Base-by-base conservation (phyloP, 2,888 invertebrate genomes). In the Metallyticus violacea region DNA sequence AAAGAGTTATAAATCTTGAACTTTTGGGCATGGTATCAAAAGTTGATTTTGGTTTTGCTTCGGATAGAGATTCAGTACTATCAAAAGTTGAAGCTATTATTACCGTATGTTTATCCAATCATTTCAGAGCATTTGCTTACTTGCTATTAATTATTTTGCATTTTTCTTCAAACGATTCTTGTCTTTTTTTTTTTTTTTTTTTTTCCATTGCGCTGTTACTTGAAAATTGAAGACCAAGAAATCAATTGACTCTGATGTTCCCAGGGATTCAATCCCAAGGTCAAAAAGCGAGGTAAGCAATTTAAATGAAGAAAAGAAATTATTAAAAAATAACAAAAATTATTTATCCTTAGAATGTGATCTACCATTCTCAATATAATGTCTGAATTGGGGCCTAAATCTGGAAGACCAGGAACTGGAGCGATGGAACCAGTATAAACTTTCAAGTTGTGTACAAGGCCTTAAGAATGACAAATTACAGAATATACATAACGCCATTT, bases 401-500 rank as follows among this genome's bases (percentile, higher is more conserved):
- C 27, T 7, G 22, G 28, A 22, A 80, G 27, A 26, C n/a, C 80
- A n/a, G 27, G 4, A 26, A 28, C 79, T 27, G 27, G 7, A 26
- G 27, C 26, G 29, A 80, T 27, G 27, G 27, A n/a, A n/a, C 90
- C 90, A 87, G 88, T 89, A 81, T 91, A 90, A 25, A 90, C 88
- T 88, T 91, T 90, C 89, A 88, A 90, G 25, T 90, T 89, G 87
- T 91, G 90, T 6, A 88, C 89, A 89, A 88, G 89, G 77, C 90
- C 90, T 84, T 85, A 85, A 28, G 89, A 89, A 86, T 90, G 90
- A 88, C 89, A 88, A 29, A 91, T 86, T 5, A 91, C 90, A 87
- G 87, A 90, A 3, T 90, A 62, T 88, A 90, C 90, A 83, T 89
- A 90, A 7, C 90, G 90, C 90, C 90, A 91, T 89, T 91, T 91